Conservation (phyloP, 2,797 vertebrate genomes). For the Balearica regulorum region DNA sequence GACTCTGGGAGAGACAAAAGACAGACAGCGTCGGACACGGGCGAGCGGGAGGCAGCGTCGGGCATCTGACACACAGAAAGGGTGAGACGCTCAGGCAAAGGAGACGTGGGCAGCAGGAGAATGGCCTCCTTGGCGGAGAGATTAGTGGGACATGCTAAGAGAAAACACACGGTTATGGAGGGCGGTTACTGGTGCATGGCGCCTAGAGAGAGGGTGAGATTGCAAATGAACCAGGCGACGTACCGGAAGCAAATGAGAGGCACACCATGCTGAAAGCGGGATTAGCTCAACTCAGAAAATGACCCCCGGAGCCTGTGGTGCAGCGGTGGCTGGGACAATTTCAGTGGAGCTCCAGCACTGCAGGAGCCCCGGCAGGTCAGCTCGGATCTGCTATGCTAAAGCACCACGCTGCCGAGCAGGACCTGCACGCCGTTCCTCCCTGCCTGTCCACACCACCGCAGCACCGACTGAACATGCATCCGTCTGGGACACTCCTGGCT, state of each 20-base stretch:
- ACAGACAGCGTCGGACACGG: background rate
- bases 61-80: background rate
- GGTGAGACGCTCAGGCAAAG: background rate
- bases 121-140: background rate
- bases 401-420: background rate
- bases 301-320: accelerated
- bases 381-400: background rate
- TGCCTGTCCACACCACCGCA: accelerated
- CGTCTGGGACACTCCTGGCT: background rate
- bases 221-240: background rate
- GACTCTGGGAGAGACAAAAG: slow-evolving; percentile 82
- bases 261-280: slow-evolving; percentile 10
- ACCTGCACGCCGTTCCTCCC: background rate
- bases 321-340: background rate
- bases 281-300: background rate
- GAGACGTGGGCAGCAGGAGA: background rate
- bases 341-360: background rate
- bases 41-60: background rate
- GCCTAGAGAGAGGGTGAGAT: slow-evolving; percentile 28
- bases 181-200: slow-evolving; percentile 22
- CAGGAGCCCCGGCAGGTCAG: background rate
- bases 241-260: slow-evolving; percentile 9
- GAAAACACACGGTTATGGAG: slow-evolving; percentile 49
- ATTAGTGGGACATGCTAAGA: slow-evolving; percentile 75
- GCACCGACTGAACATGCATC: accelerated